Conservation (phyloP, 2,888 invertebrate genomes). For the Labia minor region DNA sequence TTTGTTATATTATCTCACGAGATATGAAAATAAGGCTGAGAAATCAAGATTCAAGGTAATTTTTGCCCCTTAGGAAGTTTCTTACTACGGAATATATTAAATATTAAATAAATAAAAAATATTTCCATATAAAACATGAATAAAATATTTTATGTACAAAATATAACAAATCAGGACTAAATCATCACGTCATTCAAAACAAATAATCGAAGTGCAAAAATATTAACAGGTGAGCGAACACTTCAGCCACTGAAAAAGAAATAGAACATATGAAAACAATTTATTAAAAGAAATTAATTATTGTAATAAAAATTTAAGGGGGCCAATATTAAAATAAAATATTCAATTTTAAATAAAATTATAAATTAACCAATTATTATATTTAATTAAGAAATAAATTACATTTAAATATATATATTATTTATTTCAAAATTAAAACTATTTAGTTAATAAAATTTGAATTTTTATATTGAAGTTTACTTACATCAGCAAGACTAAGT, state of each 20-base stretch:
- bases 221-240: conserved; percentile 57
- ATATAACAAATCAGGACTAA: not conserved
- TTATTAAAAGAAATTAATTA: conserved; percentile 20
- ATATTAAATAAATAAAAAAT: conserved; percentile 9
- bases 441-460: conserved; percentile 13
- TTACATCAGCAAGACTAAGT: conserved; percentile 68
- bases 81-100: too few species aligned
- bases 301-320: too few species aligned
- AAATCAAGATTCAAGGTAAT: too few species aligned
- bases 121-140: conserved; percentile 13
- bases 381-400: too few species aligned
- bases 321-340: too few species aligned
- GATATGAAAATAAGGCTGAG: too few species aligned
- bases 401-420: too few species aligned
- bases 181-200: not conserved
- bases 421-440: too few species aligned
- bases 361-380: too few species aligned
- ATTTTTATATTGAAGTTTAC: conserved; percentile 27
- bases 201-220: conserved; percentile 15
- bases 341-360: too few species aligned
- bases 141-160: not conserved
- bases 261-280: conserved; percentile 30
- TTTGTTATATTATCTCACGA: too few species aligned
- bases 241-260: conserved; percentile 58
- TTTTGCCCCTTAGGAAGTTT: too few species aligned